These are phyloP conservation scores for Gadus macrocephalus DNA, from an alignment of 2,113 vertebrate genomes.

Conservation along the genomic window DNA sequence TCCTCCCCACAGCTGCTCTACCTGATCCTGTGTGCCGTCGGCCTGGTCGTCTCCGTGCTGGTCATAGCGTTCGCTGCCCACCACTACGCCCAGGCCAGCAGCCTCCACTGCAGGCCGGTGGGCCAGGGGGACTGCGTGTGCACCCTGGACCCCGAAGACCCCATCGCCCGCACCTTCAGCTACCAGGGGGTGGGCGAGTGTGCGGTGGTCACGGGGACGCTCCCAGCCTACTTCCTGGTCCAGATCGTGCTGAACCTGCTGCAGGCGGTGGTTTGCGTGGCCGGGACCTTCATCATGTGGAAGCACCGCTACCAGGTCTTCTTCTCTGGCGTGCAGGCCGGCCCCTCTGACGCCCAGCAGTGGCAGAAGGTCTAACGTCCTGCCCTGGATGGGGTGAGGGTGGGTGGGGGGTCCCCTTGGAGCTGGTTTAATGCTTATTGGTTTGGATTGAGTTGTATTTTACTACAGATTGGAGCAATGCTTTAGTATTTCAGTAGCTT, in stretches of 20 bases:
- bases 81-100: constrained; percentile 76
- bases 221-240: constrained; percentile 81
- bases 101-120: constrained; percentile 68
- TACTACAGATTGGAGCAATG: too few relatives aligned
- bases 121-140: constrained; percentile 72
- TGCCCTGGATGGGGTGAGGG: too few relatives aligned
- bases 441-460: too few relatives aligned
- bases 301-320: constrained; percentile 96
- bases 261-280: constrained; percentile 79
- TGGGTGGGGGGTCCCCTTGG: too few relatives aligned
- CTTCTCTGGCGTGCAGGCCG: constrained; percentile 78
- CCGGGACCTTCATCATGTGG: constrained; percentile 90
- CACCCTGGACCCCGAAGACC: constrained; percentile 75
- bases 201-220: constrained; percentile 67
- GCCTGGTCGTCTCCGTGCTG: constrained; percentile 80
- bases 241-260: constrained; percentile 86
- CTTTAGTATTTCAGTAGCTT: too few relatives aligned
- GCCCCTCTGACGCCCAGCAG: constrained; percentile 56
- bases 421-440: too few relatives aligned
- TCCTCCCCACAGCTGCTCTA: constrained; percentile 78
- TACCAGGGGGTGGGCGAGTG: constrained; percentile 80
- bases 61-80: constrained; percentile 83
- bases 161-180: constrained; percentile 82
- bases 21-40: constrained; percentile 84
- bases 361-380: constrained; percentile 76